These are phyloP conservation scores for Pegoplata infirma DNA, from an alignment of 2,888 invertebrate genomes.

Conservation along the genomic window DNA sequence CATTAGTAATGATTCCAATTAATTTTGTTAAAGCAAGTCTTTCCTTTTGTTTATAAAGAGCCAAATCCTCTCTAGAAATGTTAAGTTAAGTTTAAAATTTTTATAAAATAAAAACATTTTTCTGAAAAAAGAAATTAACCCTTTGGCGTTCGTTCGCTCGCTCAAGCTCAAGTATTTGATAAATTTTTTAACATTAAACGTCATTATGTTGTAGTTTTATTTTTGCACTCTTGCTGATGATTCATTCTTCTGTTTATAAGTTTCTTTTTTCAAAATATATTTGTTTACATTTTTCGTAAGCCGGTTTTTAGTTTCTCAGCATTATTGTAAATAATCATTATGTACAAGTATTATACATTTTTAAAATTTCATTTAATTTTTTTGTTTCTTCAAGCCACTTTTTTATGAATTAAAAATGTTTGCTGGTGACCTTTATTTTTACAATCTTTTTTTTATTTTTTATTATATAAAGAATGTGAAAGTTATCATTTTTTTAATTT, in stretches of 20 bases:
- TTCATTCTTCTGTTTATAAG: constrained; percentile 23
- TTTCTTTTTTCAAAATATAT: constrained; percentile 3
- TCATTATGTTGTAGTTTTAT: background rate
- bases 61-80: no score
- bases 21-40: no score
- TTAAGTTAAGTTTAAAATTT: no score
- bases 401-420: constrained; percentile 40
- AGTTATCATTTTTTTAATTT: constrained; percentile 43
- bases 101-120: no score
- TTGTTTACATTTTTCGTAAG: constrained; percentile 26
- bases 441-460: constrained; percentile 1
- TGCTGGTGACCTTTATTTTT: constrained; percentile 51
- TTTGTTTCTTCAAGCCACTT: background rate
- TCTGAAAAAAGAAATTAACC: no score
- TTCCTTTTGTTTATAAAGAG: no score
- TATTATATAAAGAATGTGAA: constrained; percentile 56
- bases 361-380: background rate
- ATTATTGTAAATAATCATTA: constrained; percentile 1
- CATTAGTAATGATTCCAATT: no score
- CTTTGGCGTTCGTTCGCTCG: no score
- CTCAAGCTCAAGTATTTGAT: no score
- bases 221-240: constrained; percentile 2
- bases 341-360: no score
- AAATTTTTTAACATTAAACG: no score
- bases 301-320: background rate